Conservation (phyloP, 2,888 invertebrate genomes). For the Lochmaea crataegi region DNA sequence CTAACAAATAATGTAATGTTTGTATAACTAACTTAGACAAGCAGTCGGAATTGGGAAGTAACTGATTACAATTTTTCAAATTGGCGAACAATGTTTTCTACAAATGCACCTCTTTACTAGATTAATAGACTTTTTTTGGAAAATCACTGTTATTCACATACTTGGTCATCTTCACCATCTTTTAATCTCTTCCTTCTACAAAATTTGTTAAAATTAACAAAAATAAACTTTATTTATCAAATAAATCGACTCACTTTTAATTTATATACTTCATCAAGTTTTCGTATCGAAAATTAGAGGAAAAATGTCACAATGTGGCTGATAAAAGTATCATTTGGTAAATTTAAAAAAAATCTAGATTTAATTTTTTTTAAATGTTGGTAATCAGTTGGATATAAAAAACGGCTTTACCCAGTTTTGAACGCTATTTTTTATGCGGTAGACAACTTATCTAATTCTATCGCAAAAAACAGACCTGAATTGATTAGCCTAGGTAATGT, state of each 20-base stretch:
- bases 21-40: constrained; percentile 10
- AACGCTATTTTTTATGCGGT: background rate
- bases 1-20: constrained; percentile 13
- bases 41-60: background rate
- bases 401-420: background rate
- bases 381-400: background rate
- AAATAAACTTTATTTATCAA: background rate
- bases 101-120: too few species aligned
- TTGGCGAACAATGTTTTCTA: background rate
- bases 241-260: background rate
- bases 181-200: too few species aligned
- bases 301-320: background rate
- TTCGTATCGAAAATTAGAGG: background rate
- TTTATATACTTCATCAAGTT: too few species aligned
- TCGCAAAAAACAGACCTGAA: constrained; percentile 14
- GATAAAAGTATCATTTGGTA: background rate
- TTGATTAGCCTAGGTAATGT: constrained; percentile 32
- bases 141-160: too few species aligned
- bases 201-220: too few species aligned
- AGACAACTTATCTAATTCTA: background rate
- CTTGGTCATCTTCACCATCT: too few species aligned
- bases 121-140: too few species aligned
- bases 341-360: background rate
- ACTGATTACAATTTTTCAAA: constrained; percentile 7
- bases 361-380: too few species aligned